Evolutionary conservation across 2,888 invertebrate species (phyloP), one percentile per base, ranked within the genome.

Genomic region (Agrochola macilenta): DNA sequence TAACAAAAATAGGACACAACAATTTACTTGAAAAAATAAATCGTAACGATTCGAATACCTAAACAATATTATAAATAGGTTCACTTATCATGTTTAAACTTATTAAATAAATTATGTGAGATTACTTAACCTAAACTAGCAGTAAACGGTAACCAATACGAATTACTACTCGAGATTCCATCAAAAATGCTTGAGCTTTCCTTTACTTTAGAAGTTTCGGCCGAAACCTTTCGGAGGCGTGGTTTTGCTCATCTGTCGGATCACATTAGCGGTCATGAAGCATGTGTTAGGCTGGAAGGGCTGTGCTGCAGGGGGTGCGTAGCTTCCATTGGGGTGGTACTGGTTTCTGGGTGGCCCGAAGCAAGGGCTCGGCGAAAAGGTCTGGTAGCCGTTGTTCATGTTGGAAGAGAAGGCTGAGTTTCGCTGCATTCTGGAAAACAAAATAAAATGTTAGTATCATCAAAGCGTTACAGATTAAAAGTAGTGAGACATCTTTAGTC

Each of bases 261-360:
- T 88, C 2, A 85, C 85, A 1, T 92, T 90, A 5, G 93, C 93
- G 0, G 94, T 86, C 90, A 94, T 91, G 80, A 94, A 94, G 83
- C 95, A 95, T 5, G 90, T 85, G 76, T 89, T 92, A 2, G 91
- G 91, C 58, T 93, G 91, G 79, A 90, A 91, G 11, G 76, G 72
- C 30, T 88, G 89, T 5, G 75, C 78, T 26, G 71, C 54, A 0
- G 83, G 79, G 0, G 79, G 65, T 30, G 65, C 69, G 23, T 69
- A 85, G 74, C 12, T 78, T 43, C 66, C 68, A 65, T 63, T 82
- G n/a, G 69, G 68, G 23, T 69, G 71, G 71, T 74, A 85, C 72
- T 76, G 83, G n/a, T 77, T 78, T 12, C 79, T 82, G 39, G 81
- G 61, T 11, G 84, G 83, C 11, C 86, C 87, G 20, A 81, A 74